These are phyloP conservation scores for Agrenia bidenticulata DNA, from an alignment of 2,888 invertebrate genomes.

Conservation along the genomic window DNA sequence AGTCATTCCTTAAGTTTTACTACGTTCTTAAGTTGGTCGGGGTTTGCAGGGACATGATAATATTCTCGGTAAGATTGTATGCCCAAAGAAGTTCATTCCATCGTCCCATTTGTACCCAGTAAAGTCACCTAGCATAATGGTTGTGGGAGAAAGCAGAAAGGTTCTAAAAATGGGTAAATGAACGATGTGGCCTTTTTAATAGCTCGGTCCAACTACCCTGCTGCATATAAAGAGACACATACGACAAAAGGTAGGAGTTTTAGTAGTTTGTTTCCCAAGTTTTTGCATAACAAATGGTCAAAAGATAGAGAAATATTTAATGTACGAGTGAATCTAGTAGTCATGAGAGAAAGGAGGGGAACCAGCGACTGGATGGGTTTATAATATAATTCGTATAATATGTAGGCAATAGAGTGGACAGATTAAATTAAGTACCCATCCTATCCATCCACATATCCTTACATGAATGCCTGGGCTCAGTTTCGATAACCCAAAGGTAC, in stretches of 20 bases:
- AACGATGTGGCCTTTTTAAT: constrained; percentile 1
- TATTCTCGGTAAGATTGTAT: too few relatives aligned
- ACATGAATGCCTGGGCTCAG: too few relatives aligned
- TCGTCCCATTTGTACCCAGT: neutral
- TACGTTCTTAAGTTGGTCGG: neutral
- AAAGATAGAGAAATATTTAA: constrained; percentile 21
- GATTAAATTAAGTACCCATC: constrained; percentile 8
- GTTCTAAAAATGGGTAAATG: neutral
- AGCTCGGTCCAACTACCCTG: neutral
- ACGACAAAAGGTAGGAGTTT: neutral
- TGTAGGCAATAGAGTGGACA: neutral
- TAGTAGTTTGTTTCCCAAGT: constrained; percentile 18
- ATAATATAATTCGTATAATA: too few relatives aligned
- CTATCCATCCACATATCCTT: too few relatives aligned
- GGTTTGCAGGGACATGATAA: neutral
- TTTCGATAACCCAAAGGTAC: too few relatives aligned
- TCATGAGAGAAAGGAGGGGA: neutral
- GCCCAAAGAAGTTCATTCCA: too few relatives aligned
- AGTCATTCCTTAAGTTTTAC: neutral
- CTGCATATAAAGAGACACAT: too few relatives aligned
- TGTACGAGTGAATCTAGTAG: constrained; percentile 1
- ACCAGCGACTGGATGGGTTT: too few relatives aligned
- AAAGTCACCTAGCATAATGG: neutral
- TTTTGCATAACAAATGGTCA: constrained; percentile 23
- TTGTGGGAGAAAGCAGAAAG: neutral